phyloP scores from a whole-genome alignment of 2,797 vertebrate species.

The Pitangus sulphuratus region DNA sequence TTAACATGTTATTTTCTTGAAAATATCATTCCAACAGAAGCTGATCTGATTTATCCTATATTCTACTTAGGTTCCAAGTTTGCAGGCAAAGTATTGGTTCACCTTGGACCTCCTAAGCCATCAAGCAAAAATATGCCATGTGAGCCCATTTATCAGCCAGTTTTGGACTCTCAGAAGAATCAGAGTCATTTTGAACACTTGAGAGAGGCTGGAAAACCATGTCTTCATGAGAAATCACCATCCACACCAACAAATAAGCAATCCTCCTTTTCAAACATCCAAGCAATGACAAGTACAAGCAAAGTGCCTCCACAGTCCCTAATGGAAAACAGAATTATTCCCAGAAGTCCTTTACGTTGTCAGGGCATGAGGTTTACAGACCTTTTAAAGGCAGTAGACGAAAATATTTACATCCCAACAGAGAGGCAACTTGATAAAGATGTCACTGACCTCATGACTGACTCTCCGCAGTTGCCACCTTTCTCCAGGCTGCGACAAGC shows the following conservation, averaged over 20 bases:
- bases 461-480: constrained; percentile 46
- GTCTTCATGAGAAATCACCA: constrained; percentile 65
- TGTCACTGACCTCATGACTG: constrained; percentile 32
- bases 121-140: constrained; percentile 34
- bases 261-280: constrained; percentile 27
- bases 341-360: background rate
- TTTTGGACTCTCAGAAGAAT: constrained; percentile 71
- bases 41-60: background rate
- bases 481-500: constrained; percentile 77
- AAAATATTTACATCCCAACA: constrained; percentile 54
- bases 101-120: constrained; percentile 74
- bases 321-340: constrained; percentile 64
- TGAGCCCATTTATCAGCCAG: constrained; percentile 56
- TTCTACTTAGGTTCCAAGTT: constrained; percentile 81
- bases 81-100: constrained; percentile 75
- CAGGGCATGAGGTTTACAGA: constrained; percentile 66
- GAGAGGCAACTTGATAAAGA: constrained; percentile 20
- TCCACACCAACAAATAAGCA: constrained; percentile 51
- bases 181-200: constrained; percentile 64
- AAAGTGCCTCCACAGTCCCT: constrained; percentile 74
- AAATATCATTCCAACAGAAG: background rate
- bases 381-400: constrained; percentile 58
- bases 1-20: background rate
- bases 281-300: constrained; percentile 41
- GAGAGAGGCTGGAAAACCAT: constrained; percentile 25